Evolutionary conservation across 1,140 invertebrate genomes (phyloP).

Genomic region (Bombus breviceps): DNA sequence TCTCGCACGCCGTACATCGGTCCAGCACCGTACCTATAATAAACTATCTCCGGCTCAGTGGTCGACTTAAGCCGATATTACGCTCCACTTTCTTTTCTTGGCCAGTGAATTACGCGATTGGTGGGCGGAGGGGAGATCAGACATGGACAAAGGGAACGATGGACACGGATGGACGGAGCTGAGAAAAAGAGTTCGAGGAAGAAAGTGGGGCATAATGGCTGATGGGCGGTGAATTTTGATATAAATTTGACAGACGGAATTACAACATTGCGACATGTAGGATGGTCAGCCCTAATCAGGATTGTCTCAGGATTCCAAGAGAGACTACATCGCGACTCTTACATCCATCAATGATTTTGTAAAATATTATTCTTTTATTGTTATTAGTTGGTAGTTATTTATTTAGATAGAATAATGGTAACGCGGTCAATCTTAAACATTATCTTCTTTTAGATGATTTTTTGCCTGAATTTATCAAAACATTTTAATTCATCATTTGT

Average conservation of each 20-base stretch:
- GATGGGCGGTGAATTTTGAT: not conserved
- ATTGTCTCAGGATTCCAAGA: not conserved
- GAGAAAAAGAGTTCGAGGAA: not conserved
- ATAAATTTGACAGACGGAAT: not conserved
- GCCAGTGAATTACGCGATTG: slow-evolving; percentile 9
- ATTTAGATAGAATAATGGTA: too few species aligned
- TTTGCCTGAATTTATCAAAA: not conserved
- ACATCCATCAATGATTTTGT: not conserved
- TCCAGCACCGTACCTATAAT: slow-evolving; percentile 50
- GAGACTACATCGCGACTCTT: not conserved
- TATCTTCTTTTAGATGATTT: too few species aligned
- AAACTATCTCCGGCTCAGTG: slow-evolving; percentile 52
- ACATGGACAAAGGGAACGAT: not conserved
- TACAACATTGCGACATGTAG: not conserved
- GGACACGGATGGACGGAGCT: not conserved
- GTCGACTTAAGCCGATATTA: slow-evolving; percentile 35
- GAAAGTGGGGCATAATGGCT: not conserved
- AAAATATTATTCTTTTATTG: not conserved
- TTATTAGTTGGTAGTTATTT: too few species aligned
- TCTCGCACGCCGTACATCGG: slow-evolving; percentile 8
- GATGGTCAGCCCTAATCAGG: not conserved
- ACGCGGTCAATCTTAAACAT: too few species aligned
- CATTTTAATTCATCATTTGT: not conserved
- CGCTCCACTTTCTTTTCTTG: not conserved
- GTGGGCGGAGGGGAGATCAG: not conserved